Conservation (phyloP, 2,888 invertebrate species). For the Brachyptera risi region DNA sequence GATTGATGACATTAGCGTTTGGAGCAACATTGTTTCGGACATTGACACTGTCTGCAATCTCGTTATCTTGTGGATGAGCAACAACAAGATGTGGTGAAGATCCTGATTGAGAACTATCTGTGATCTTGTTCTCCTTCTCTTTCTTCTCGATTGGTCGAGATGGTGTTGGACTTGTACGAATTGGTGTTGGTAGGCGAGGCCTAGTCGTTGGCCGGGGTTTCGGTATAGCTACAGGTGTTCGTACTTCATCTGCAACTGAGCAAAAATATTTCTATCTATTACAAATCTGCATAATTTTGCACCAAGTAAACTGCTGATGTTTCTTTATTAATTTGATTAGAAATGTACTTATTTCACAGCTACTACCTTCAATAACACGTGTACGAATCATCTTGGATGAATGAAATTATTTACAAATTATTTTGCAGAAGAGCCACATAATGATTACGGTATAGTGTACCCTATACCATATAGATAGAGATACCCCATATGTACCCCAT, state of each 20-base stretch:
- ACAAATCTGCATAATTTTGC: no score
- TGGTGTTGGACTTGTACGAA: constrained; percentile 31
- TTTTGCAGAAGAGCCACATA: no score
- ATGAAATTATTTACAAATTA: no score
- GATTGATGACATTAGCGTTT: constrained; percentile 52
- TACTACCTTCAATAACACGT: no score
- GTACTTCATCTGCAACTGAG: not conserved
- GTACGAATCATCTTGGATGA: no score
- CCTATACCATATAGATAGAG: no score
- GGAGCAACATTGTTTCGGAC: constrained; percentile 44
- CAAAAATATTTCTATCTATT: no score
- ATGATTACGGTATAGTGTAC: no score
- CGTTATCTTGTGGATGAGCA: constrained; percentile 75
- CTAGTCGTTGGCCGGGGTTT: constrained; percentile 13
- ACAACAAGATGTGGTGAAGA: constrained; percentile 36
- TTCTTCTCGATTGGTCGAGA: constrained; percentile 14
- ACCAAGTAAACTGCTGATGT: no score
- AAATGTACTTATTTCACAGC: no score
- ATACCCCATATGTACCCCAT: no score
- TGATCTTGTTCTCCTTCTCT: constrained; percentile 19
- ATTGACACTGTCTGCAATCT: constrained; percentile 51
- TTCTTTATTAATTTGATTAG: no score
- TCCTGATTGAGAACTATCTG: constrained; percentile 20
- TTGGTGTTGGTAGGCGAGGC: constrained; percentile 28
- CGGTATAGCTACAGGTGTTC: constrained; percentile 8